Evolutionary conservation across 2,888 invertebrate genomes (phyloP).

Genomic region (Cremastinae sp.): DNA sequence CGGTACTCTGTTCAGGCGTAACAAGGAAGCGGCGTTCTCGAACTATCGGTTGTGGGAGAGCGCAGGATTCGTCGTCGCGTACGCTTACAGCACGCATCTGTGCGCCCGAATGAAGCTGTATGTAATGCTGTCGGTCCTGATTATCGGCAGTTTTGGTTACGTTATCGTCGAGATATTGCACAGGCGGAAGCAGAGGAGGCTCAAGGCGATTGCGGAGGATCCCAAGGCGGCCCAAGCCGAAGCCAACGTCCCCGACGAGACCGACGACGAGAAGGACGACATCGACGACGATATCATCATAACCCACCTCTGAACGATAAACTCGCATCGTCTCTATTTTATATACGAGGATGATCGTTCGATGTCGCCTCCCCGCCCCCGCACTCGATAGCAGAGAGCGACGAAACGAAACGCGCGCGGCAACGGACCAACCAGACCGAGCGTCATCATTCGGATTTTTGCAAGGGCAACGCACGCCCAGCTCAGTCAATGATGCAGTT

Average conservation of each 20-base stretch:
- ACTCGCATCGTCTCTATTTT: too few species aligned
- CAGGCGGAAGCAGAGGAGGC: constrained; percentile 88
- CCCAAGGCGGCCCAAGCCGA: constrained; percentile 86
- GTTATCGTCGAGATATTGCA: constrained; percentile 90
- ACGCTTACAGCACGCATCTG: constrained; percentile 92
- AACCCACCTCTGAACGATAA: constrained; percentile 87
- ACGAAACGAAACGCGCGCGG: too few species aligned
- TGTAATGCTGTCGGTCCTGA: constrained; percentile 89
- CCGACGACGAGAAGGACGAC: constrained; percentile 93
- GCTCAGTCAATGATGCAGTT: too few species aligned
- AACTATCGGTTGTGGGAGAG: constrained; percentile 96
- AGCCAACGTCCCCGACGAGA: constrained; percentile 86
- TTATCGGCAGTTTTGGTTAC: constrained; percentile 89
- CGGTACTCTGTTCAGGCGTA: constrained; percentile 91
- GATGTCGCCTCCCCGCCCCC: too few species aligned
- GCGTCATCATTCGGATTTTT: too few species aligned
- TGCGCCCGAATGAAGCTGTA: constrained; percentile 93
- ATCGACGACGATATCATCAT: constrained; percentile 94
- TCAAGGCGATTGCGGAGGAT: constrained; percentile 88
- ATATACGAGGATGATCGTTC: too few species aligned
- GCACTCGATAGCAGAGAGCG: too few species aligned
- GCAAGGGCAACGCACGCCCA: too few species aligned
- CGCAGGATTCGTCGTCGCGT: constrained; percentile 93
- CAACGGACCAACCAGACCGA: too few species aligned
- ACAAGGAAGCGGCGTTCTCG: constrained; percentile 95